These are phyloP conservation scores for Papilio aristodemus DNA, from an alignment of 1,140 invertebrate species.

Conservation along the genomic window DNA sequence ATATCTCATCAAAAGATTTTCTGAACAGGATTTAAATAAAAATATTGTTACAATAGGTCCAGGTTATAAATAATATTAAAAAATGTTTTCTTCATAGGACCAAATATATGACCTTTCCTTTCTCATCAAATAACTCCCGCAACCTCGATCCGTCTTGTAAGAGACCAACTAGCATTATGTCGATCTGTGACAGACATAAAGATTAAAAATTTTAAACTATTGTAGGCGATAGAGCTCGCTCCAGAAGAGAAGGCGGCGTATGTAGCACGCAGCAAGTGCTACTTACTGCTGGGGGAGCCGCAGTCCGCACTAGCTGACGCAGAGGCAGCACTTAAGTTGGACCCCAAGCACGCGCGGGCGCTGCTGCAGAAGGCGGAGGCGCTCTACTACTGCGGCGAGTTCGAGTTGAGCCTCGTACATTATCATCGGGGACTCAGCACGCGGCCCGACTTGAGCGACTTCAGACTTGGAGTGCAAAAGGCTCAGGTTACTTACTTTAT, in stretches of 20 bases:
- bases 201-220: constrained; percentile 46
- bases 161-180: no score
- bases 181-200: no score
- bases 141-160: no score
- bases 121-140: no score
- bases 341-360: constrained; percentile 90
- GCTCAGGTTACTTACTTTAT: constrained; percentile 82
- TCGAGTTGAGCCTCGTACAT: constrained; percentile 95
- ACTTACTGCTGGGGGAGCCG: constrained; percentile 92
- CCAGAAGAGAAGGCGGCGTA: constrained; percentile 91
- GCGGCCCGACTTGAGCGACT: constrained; percentile 91
- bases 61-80: no score
- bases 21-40: no score
- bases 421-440: constrained; percentile 93
- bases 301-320: constrained; percentile 91
- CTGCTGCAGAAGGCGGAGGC: constrained; percentile 96
- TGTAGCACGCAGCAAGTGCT: constrained; percentile 93
- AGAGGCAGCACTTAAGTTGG: constrained; percentile 87
- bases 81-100: no score
- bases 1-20: no score
- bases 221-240: constrained; percentile 92
- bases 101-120: no score
- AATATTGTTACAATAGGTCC: no score
- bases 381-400: constrained; percentile 94
- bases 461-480: constrained; percentile 95